Conservation (phyloP, 1,140 invertebrate genomes). For the Brachionus sp. region DNA sequence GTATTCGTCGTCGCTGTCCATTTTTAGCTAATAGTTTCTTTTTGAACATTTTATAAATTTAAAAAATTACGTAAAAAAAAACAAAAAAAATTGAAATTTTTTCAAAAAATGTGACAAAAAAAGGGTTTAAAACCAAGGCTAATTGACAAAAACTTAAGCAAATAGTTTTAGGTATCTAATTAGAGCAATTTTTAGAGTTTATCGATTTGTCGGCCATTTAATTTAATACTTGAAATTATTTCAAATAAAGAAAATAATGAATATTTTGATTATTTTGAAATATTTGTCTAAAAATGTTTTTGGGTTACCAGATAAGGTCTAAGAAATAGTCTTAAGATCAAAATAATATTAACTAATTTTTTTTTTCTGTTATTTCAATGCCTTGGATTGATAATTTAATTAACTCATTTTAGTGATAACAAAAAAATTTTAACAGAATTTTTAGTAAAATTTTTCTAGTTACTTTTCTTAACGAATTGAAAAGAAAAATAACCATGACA, state of each 20-base stretch:
- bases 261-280: background rate
- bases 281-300: background rate
- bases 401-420: too few relatives aligned
- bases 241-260: background rate
- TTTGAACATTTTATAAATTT: slow-evolving; percentile 26
- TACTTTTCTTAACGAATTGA: too few relatives aligned
- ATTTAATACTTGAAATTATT: background rate
- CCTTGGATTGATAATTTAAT: background rate
- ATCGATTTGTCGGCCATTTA: background rate
- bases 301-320: background rate
- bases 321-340: background rate
- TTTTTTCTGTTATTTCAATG: background rate
- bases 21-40: background rate
- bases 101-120: background rate
- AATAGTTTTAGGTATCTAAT: background rate
- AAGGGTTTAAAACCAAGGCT: background rate
- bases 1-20: slow-evolving; percentile 28
- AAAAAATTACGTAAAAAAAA: background rate
- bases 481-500: too few relatives aligned
- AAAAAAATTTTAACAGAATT: too few relatives aligned
- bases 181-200: background rate
- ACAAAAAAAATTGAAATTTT: background rate
- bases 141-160: background rate
- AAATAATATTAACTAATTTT: background rate
- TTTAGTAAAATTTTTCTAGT: too few relatives aligned